A percentile compares a stretch with the other conserved stretches of the same genome.
Conservation (phyloP, 2,888 invertebrate genomes). For the Ferrisia virgata region DNA sequence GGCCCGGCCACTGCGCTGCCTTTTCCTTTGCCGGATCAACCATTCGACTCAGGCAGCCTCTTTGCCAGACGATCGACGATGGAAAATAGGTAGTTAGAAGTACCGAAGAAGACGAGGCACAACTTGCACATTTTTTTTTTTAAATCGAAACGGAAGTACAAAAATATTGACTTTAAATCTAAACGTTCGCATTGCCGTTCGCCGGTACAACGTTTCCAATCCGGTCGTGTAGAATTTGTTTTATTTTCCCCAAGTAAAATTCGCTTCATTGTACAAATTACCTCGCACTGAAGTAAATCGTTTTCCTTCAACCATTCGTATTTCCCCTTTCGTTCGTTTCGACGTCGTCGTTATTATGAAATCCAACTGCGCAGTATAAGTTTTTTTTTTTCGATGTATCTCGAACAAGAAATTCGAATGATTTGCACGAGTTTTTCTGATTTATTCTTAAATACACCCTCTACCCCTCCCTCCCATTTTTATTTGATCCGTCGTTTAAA, state of each 20-base stretch:
- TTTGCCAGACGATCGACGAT: no score
- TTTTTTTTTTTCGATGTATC: no score
- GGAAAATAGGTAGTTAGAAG: no score
- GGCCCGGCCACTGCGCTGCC: no score
- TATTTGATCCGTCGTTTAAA: no score
- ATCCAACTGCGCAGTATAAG: no score
- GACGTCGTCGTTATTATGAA: no score
- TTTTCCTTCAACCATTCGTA: no score
- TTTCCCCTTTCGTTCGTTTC: not conserved
- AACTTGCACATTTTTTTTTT: not conserved
- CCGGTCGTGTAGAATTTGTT: not conserved
- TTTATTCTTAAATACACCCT: no score
- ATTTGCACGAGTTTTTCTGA: no score
- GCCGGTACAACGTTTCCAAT: not conserved
- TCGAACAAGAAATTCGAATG: no score
- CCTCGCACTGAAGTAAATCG: not conserved
- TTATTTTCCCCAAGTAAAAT: not conserved
- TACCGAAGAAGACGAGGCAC: not conserved
- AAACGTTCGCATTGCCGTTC: not conserved
- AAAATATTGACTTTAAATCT: slow-evolving; percentile 4
- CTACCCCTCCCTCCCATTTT: no score
- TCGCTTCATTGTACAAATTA: not conserved
- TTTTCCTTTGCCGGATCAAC: not conserved
- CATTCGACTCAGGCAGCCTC: not conserved
- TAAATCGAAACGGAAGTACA: not conserved